Base-by-base conservation (phyloP, 1,140 invertebrate species). In the Nomia melanderi region DNA sequence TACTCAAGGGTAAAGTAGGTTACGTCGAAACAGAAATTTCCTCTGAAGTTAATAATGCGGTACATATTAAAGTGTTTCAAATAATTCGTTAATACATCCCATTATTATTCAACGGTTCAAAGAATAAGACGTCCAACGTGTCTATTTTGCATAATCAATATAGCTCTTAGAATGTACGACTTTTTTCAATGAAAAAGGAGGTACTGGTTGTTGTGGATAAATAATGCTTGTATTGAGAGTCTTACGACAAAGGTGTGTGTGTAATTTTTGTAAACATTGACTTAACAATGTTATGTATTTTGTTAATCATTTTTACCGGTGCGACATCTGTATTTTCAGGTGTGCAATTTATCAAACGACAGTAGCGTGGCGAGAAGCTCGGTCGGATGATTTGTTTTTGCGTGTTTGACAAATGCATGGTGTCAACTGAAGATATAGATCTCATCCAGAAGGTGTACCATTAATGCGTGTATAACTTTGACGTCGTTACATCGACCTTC, bases 71-170 rank as follows among this genome's bases (percentile, higher is more conserved):
- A 44, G 12, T 1, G 12, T 14, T 17, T 14, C 36, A 4, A 39
- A 17, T 20, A n/a, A 14, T 44, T 17, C 14, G 14, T 4, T n/a
- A n/a, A 47, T 20, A 4, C 20, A 6, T 41, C 36, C 39, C 1
- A 76, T 70, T 70, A 76, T 44, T 23, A 77, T 77, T 66, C 50
- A 29, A 47, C 25, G 27, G 41, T 53, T n/a, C 29, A 31, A n/a
- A 47, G 5, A n/a, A 27, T 56, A 70, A 29, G 56, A 33, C 14
- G 17, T 11, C 12, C 3, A 71, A 77, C 66, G 33, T 29, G 74
- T 12, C 23, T 63, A 14, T 62, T 77, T 77, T 77, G 7, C 75
- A 77, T 77, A 63, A 71, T 77, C 74, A 62, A 33, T 71, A 77
- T 47, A 2, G 9, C 5, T 12, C 36, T 29, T 31, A 50, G 33